Evolutionary conservation across 2,888 invertebrate species (phyloP).

Genomic region (Ecdyonurus torrentis): DNA sequence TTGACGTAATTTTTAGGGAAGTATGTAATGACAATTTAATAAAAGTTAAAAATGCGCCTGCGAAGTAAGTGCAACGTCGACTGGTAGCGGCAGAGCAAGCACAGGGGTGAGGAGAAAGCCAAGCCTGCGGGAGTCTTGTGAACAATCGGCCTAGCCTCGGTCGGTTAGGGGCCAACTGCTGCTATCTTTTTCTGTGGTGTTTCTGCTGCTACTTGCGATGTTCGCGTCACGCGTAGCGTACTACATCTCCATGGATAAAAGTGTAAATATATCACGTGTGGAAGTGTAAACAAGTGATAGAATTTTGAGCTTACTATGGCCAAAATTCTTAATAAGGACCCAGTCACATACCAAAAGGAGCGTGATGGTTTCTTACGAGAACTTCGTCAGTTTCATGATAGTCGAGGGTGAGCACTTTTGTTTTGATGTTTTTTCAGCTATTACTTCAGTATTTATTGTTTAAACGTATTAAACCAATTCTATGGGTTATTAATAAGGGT

Average conservation of each 20-base stretch:
- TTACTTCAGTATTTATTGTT: too few species aligned
- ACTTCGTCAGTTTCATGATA: constrained; percentile 78
- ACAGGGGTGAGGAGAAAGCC: constrained; percentile 4
- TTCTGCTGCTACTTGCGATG: constrained; percentile 15
- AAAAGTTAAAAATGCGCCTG: not conserved
- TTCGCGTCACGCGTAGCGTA: constrained; percentile 17
- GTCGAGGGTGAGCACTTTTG: constrained; percentile 58
- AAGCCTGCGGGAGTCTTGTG: not conserved
- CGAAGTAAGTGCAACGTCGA: not conserved
- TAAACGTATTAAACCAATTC: not conserved
- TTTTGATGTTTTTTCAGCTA: not conserved
- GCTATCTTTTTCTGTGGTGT: constrained; percentile 20
- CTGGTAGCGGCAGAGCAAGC: not conserved
- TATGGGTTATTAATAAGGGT: constrained; percentile 11
- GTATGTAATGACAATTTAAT: not conserved
- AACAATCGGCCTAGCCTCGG: constrained; percentile 17
- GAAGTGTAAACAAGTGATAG: constrained; percentile 19
- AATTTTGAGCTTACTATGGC: constrained; percentile 31
- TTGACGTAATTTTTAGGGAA: not conserved
- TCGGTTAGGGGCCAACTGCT: constrained; percentile 22
- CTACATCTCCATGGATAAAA: constrained; percentile 24
- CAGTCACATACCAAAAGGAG: constrained; percentile 59
- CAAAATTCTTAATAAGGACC: constrained; percentile 46
- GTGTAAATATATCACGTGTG: constrained; percentile 27
- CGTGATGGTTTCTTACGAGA: constrained; percentile 67